Conservation (phyloP, 2,888 invertebrate species). For the Herminia tarsipennalis region DNA sequence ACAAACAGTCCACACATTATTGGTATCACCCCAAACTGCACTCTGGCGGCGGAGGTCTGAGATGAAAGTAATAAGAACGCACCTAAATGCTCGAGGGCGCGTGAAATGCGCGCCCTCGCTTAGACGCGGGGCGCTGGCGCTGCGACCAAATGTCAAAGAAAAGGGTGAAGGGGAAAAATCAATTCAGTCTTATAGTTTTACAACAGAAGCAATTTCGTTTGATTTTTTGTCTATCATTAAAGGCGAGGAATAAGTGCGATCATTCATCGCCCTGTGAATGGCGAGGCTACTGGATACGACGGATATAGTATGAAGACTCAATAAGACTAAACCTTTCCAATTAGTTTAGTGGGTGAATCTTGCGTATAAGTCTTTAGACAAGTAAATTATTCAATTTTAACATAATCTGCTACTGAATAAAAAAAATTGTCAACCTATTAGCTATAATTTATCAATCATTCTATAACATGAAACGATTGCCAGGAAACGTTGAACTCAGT, state of each 20-base stretch:
- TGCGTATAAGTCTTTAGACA: too few relatives aligned
- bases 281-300: too few relatives aligned
- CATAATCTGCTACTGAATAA: too few relatives aligned
- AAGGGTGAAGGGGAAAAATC: conserved; percentile 12
- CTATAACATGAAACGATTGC: too few relatives aligned
- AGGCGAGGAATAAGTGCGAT: not conserved
- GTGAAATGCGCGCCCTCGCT: conserved; percentile 45
- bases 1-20: conserved; percentile 3
- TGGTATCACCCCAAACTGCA: conserved; percentile 14
- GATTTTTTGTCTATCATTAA: not conserved
- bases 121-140: conserved; percentile 29
- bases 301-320: too few relatives aligned
- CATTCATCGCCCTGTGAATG: too few relatives aligned
- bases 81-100: conserved; percentile 47
- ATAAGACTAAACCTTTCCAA: too few relatives aligned
- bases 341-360: too few relatives aligned
- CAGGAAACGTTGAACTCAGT: too few relatives aligned
- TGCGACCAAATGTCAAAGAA: conserved; percentile 5
- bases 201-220: not conserved
- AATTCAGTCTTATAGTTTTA: not conserved
- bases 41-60: conserved; percentile 26
- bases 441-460: too few relatives aligned
- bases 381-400: too few relatives aligned
- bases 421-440: too few relatives aligned
- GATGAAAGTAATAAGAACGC: conserved; percentile 54